phyloP scores from a whole-genome alignment of 2,797 vertebrate species.

The Hemibagrus guttatus region DNA sequence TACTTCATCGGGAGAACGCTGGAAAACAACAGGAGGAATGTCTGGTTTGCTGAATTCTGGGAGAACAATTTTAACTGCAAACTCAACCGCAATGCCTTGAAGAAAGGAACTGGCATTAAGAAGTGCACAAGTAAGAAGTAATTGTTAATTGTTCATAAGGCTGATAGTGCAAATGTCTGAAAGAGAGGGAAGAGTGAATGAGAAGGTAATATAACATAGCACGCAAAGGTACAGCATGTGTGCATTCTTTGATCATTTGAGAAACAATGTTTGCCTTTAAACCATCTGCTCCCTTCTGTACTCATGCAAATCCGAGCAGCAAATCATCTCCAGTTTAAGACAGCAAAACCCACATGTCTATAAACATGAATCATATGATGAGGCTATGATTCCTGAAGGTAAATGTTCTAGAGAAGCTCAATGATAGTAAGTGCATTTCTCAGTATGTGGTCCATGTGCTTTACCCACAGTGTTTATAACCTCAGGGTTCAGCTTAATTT shows the following conservation, averaged over 20 bases:
- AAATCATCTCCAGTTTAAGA: background rate
- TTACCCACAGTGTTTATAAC: constrained; percentile 28
- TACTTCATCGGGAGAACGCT: constrained; percentile 96
- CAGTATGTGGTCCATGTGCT: constrained; percentile 6
- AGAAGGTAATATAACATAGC: background rate
- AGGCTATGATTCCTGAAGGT: constrained; percentile 29
- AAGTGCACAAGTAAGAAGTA: constrained; percentile 96
- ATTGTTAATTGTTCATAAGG: background rate
- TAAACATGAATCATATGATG: constrained; percentile 22
- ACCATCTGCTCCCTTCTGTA: constrained; percentile 16
- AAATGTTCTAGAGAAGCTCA: constrained; percentile 23
- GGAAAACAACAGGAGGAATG: constrained; percentile 98
- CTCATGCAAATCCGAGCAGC: constrained; percentile 30
- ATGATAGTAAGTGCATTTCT: background rate
- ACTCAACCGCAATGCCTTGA: constrained; percentile 92
- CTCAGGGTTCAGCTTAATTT: constrained; percentile 31
- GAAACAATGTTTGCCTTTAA: constrained; percentile 35
- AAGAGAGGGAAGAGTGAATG: constrained; percentile 5
- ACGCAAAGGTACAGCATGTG: constrained; percentile 3
- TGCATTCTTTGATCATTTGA: constrained; percentile 37
- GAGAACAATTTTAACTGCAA: constrained; percentile 99
- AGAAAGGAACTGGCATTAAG: constrained; percentile 91
- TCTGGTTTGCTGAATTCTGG: constrained; percentile 99
- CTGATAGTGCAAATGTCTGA: constrained; percentile 47
- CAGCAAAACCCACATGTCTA: constrained; percentile 6